phyloP scores from a whole-genome alignment of 1,140 invertebrate genomes.

The Ylistrum balloti region DNA sequence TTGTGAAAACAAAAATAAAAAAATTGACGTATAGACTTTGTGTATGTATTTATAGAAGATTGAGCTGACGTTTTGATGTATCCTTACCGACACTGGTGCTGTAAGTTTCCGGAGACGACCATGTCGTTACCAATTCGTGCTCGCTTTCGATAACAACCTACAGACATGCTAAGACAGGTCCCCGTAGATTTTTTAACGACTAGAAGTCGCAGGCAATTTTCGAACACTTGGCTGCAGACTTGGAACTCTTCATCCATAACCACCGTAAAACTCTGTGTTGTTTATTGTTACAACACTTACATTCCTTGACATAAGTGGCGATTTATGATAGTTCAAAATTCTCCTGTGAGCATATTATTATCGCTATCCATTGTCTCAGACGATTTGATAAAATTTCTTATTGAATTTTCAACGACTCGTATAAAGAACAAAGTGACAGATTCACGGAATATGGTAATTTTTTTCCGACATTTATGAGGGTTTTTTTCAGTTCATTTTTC shows the following conservation, averaged over 20 bases:
- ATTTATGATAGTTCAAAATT: background rate
- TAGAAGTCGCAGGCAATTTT: background rate
- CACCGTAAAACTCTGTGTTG: background rate
- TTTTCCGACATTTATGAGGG: background rate
- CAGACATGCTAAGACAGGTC: background rate
- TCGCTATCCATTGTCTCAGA: background rate
- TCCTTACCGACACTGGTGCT: background rate
- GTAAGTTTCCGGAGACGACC: background rate
- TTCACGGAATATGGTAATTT: slow-evolving; percentile 24
- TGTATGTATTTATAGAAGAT: too few relatives aligned
- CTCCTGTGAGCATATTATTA: background rate
- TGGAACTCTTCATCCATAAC: background rate
- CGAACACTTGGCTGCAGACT: slow-evolving; percentile 8
- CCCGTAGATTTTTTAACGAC: background rate
- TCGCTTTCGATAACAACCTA: background rate
- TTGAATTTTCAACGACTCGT: background rate
- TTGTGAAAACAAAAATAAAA: too few relatives aligned
- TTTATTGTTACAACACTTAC: background rate
- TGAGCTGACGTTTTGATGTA: too few relatives aligned
- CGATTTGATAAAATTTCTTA: slow-evolving; percentile 24
- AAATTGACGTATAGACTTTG: too few relatives aligned
- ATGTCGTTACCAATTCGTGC: background rate
- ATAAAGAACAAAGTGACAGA: background rate
- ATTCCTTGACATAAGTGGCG: background rate
- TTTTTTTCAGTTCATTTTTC: background rate